Base-by-base conservation (phyloP, 2,113 vertebrate species). In the Jaculus jaculus region DNA sequence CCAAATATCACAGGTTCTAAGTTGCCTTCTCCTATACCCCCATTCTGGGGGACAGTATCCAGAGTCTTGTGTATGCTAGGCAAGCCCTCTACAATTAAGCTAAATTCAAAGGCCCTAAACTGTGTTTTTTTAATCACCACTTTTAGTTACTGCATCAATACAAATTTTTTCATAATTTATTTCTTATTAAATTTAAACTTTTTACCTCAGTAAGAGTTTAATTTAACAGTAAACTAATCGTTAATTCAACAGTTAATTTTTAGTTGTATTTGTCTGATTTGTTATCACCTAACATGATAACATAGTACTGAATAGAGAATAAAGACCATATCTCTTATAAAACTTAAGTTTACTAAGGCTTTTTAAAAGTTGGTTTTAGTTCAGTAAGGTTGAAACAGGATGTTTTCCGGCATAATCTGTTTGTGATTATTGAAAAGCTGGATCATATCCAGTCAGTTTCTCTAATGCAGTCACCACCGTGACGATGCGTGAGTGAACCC, bases 401-500 rank as follows among this genome's bases (percentile, higher is more conserved):
- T 65, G 68, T 74, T 80, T 75, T 81, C 3, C 15, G 82, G 87
- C 61, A 72, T 63, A 92, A 90, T 95, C 92, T 96, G 73, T 84
- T 34, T 81, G 72, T 86, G 96, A 97, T 95, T 97, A 96, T 16
- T 93, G 42, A 91, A 96, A 96, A 91, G 73, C 0, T 74, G 87
- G 75, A 94, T 81, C 68, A 3, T 9, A 61, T 72, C 51, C 60
- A 96, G 16, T 32, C 39, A 85, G 51, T 91, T 93, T 94, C 54
- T 80, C 32, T 16, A 6, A 90, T 92, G 58, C 82, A 94, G 81
- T 87, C 79, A 92, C 84, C 95, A 63, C 84, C 60, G 58, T 7
- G 5, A 83, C 60, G 93, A 0, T 71, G 89, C 89, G 90, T 89
- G 34, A 94, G 63, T 65, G 87, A 96, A 23, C 63, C 58, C 89